Base-by-base conservation (phyloP, 1,140 invertebrate genomes). In the Wiebesia pumilae region DNA sequence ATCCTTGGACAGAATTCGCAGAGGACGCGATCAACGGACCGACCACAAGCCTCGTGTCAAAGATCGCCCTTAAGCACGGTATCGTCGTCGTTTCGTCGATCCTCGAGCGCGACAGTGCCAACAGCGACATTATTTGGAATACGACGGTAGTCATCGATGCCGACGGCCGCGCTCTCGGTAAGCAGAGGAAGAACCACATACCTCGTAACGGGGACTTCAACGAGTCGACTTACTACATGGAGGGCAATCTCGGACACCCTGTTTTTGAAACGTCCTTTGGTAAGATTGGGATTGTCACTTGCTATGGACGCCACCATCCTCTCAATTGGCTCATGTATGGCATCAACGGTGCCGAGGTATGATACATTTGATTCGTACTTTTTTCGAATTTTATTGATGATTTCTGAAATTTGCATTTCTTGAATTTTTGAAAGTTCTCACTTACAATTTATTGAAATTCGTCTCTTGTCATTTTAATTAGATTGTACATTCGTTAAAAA, bases 121-220 rank as follows among this genome's bases (percentile, higher is more conserved):
- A 98, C 92, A 96, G 97, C 3, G 98, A 99, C 88, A 96, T 96
- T 0, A 95, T 99, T 43, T 99, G 98, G 98, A 99, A 99, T 91
- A 99, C 99, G 3, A 96, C 97, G n/a, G 98, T 99, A 1, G 96
- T 99, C 2, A 98, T 99, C 83, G 97, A 97, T 80, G 97, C 97
- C 87, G 95, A 95, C 88, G 99, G 99, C 0, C 95, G 95, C 87
- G 96, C 99, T 7, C 91, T 99, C 78, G 99, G 99, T 0, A 99
- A 99, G 93, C 97, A 98, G 86, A 95, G 99, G 62, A 99, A 99
- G 92, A 99, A 99, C 94, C 99, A 99, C 90, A 99, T 99, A 89
- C 99, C 99, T 6, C 94, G 98, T 82, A 97, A 99, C 54, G 99
- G 98, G 0, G 98, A 99, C 93, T 99, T 99, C 91, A 99, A 99